Evolutionary conservation across 2,888 invertebrate species (phyloP), one percentile per base, ranked within the genome.

Genomic region (Falcaria lacertinaria): DNA sequence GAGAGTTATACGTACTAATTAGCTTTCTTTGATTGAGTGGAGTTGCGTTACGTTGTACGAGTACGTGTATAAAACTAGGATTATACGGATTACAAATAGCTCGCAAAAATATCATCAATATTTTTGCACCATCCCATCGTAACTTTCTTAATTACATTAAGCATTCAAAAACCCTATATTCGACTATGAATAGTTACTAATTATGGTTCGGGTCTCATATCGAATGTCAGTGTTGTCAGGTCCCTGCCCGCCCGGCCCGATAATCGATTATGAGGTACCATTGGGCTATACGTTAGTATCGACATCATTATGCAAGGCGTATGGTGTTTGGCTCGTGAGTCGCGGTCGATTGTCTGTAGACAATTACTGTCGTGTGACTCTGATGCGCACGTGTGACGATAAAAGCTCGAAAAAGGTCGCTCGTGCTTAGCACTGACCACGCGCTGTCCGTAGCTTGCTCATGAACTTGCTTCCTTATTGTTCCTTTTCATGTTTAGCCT

Each of bases 281-380:
- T 37, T 33, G 11, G 33, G 40, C 44, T 47, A 51, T 42, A 47
- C 60, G 53, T 66, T 59, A 60, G 64, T 71, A 65, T 70, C 56
- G 60, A 47, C 64, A 75, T 85, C 68, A 74, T 73, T 82, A 87
- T 87, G 82, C 85, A 77, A 57, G 51, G 60, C 66, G 70, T 73
- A 71, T 69, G 63, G 62, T 54, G 63, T 65, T 53, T 47, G 52
- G 51, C 58, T 80, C 88, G 87, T 88, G 88, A 86, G 83, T 77
- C 60, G 69, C 53, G 69, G 66, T 70, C 75, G 76, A 83, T 85
- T 83, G 85, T 84, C 63, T 57, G 56, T 57, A 47, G 62, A 70
- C 78, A 77, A 77, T 80, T 76, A 74, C 54, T 65, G 75, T 84
- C 81, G 82, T 83, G 83, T 80, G 75, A 64, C 64, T 69, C 60